Evolutionary conservation across 2,888 invertebrate genomes (phyloP), one percentile per base, ranked within the genome.

Genomic region (Choristoneura rosaceana): DNA sequence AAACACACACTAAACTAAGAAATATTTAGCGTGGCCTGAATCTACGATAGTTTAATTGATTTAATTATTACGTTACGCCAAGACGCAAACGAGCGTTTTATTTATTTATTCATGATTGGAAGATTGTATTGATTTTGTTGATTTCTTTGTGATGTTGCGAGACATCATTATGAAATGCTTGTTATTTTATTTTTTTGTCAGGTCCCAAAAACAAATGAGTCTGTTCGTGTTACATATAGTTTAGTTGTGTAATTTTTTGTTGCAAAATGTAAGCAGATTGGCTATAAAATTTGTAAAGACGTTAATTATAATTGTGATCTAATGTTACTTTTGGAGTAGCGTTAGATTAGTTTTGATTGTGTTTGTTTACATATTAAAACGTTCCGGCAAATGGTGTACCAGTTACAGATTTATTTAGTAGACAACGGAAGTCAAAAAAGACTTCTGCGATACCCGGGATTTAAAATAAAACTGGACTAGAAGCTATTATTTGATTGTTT

Each of bases 191-290:
- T 69, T 25, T 50, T 69, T 25, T 50, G 25, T 38, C 25, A 61
- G 25, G 50, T 69, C 10, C 50, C 17, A 59, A 12, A 52, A 38
- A 68, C 14, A 60, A 25, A 25, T 25, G 15, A 4, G 10, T 7
- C 25, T 60, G 50, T 68, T 70, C 55, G 58, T 45, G 65, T 55
- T 60, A 52, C 43, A 66, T 41, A 17, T 43, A 17, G 17, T 52
- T 52, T 15, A 61, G 60, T 67, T 71, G 66, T 62, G 66, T 17
- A 71, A 71, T 45, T 17, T 62, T 67, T 71, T 61, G 61, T 67
- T 66, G 52, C 61, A 55, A 34, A 61, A 45, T 34, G 34, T 66
- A 61, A 71, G 60, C 52, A 61, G 63, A 70, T 69, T 14, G 63
- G 62, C 45, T n/a, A 43, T 33, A 25, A 58, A 33, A 8, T 25